phyloP scores from a whole-genome alignment of 37 sponge, comb jelly and placozoan species.

The Beroe forskalii region DNA sequence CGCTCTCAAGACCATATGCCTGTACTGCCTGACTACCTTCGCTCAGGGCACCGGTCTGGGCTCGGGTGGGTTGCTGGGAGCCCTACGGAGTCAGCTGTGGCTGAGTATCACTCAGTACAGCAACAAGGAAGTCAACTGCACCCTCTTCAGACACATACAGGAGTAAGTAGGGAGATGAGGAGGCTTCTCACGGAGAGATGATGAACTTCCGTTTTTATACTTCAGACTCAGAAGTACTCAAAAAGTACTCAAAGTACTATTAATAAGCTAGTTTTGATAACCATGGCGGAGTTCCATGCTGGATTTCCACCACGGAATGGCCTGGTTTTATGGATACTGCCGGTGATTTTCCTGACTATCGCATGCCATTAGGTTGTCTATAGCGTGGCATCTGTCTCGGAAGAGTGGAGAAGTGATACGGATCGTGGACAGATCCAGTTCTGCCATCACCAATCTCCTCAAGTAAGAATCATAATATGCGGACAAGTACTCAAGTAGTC shows the following conservation, averaged over 20 bases:
- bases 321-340: too few relatives aligned
- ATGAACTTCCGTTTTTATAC: too few relatives aligned
- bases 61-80: slow-evolving; percentile 76
- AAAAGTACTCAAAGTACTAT: too few relatives aligned
- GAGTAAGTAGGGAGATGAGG: slow-evolving; percentile 21
- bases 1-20: slow-evolving; percentile 46
- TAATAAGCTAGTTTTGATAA: too few relatives aligned
- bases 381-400: slow-evolving; percentile 93
- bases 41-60: slow-evolving; percentile 72
- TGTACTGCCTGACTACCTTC: not conserved
- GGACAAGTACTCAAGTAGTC: not conserved
- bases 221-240: too few relatives aligned
- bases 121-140: slow-evolving; percentile 74
- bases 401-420: slow-evolving; percentile 96
- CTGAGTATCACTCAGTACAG: slow-evolving; percentile 93
- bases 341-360: too few relatives aligned
- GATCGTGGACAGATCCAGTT: slow-evolving; percentile 90
- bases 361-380: slow-evolving; percentile 81
- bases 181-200: too few relatives aligned
- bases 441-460: slow-evolving; percentile 86
- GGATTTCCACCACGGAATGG: too few relatives aligned
- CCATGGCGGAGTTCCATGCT: too few relatives aligned
- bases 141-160: slow-evolving; percentile 87
- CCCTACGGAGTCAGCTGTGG: slow-evolving; percentile 83
- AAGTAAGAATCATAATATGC: slow-evolving; percentile 66